These are phyloP conservation scores for Agrilus biguttatus DNA, from an alignment of 2,888 invertebrate species.

Conservation along the genomic window DNA sequence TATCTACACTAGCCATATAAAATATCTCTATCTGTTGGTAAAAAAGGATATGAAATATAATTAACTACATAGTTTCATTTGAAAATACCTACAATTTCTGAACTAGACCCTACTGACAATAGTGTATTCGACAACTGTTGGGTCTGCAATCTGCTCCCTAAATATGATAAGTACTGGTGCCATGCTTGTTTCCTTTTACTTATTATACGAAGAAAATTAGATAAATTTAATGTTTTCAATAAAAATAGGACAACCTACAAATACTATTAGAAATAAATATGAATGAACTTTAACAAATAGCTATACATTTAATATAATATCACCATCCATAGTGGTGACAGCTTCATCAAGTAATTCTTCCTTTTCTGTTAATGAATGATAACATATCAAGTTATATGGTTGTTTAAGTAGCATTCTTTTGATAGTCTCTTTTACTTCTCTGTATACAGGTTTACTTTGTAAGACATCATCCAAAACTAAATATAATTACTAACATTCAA, in stretches of 20 bases:
- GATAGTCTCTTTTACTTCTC: conserved; percentile 30
- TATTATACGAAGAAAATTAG: conserved; percentile 54
- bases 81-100: conserved; percentile 18
- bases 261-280: conserved; percentile 6
- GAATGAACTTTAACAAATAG: conserved; percentile 2
- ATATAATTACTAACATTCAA: conserved; percentile 9
- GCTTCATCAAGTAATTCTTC: conserved; percentile 56
- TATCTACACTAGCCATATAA: conserved; percentile 18
- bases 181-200: conserved; percentile 55
- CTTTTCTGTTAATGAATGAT: conserved; percentile 45
- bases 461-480: conserved; percentile 34
- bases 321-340: conserved; percentile 57
- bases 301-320: conserved; percentile 54
- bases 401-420: conserved; percentile 36
- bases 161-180: conserved; percentile 58
- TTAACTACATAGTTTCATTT: background rate
- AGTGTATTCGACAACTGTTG: conserved; percentile 56
- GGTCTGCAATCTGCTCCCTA: conserved; percentile 51
- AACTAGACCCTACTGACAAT: conserved; percentile 40
- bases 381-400: conserved; percentile 33
- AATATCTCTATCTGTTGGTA: conserved; percentile 17
- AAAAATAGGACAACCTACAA: conserved; percentile 60
- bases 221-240: conserved; percentile 55
- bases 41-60: too few species aligned
- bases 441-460: conserved; percentile 14